Conservation (phyloP, 2,797 vertebrate species). For the Lepilemur ruficaudatus region DNA sequence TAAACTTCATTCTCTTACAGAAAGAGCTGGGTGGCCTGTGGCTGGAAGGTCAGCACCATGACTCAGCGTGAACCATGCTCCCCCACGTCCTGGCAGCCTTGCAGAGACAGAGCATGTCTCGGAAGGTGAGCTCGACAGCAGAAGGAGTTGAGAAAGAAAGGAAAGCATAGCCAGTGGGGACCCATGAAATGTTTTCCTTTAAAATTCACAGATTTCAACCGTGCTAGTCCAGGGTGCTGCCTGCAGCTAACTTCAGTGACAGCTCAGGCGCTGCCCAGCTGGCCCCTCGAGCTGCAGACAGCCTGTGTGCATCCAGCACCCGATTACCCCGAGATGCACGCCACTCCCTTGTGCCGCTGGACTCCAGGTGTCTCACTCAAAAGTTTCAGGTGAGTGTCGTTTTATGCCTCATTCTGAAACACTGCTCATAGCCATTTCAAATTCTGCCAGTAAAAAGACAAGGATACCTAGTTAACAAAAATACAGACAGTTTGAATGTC, state of each 20-base stretch:
- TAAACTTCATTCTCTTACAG: neutral
- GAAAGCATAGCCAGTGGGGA: neutral
- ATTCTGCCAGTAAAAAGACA: neutral
- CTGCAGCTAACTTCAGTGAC: slow-evolving; percentile 71
- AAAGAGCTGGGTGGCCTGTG: slow-evolving; percentile 9
- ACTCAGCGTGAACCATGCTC: neutral
- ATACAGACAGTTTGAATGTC: neutral
- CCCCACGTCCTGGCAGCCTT: neutral
- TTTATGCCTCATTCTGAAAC: slow-evolving; percentile 64
- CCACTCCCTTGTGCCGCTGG: slow-evolving; percentile 1
- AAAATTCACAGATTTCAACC: slow-evolving; percentile 71
- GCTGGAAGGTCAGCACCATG: neutral
- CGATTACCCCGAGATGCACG: slow-evolving; percentile 55
- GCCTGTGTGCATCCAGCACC: slow-evolving; percentile 60
- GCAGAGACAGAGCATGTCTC: fast-evolving
- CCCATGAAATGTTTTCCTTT: slow-evolving; percentile 60
- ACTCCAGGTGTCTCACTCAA: neutral
- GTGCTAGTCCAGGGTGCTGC: slow-evolving; percentile 62
- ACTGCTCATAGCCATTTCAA: neutral
- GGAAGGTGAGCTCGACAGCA: neutral
- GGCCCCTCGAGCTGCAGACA: neutral
- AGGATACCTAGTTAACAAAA: neutral
- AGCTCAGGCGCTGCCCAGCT: slow-evolving; percentile 72
- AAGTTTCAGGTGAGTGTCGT: neutral
- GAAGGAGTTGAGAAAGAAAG: neutral